These are phyloP conservation scores for Rhamphomyia laevipes DNA, from an alignment of 2,888 invertebrate genomes.

Conservation along the genomic window DNA sequence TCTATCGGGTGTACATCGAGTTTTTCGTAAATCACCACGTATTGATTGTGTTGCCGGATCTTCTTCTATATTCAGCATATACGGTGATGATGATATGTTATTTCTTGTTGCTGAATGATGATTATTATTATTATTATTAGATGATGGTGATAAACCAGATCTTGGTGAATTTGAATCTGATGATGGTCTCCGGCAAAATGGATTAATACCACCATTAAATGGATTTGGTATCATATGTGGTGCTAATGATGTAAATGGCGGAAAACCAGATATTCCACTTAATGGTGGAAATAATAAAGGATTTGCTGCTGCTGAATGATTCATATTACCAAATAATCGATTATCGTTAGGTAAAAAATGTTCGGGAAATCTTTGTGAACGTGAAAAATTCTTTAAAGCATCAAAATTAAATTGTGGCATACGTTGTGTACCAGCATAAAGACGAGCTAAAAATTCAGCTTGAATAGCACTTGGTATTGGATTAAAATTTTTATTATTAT, in stretches of 20 bases:
- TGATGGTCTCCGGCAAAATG: slow-evolving; percentile 34
- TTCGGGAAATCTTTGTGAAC: slow-evolving; percentile 10
- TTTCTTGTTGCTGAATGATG: neutral
- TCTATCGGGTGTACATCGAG: slow-evolving; percentile 28
- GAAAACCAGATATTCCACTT: slow-evolving; percentile 44
- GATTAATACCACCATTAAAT: slow-evolving; percentile 36
- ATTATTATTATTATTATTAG: neutral
- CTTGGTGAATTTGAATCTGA: slow-evolving; percentile 43
- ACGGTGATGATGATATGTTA: neutral
- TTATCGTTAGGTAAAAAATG: slow-evolving; percentile 19
- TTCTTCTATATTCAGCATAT: neutral
- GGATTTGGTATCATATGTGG: slow-evolving; percentile 21
- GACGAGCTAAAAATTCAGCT: slow-evolving; percentile 64
- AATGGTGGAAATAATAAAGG: slow-evolving; percentile 49
- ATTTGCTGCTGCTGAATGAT: slow-evolving; percentile 45
- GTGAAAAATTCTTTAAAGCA: slow-evolving; percentile 43
- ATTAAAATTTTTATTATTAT: slow-evolving; percentile 39
- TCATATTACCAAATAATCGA: slow-evolving; percentile 14
- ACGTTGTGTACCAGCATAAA: slow-evolving; percentile 59
- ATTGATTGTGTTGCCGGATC: neutral
- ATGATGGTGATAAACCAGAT: neutral
- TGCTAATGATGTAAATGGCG: slow-evolving; percentile 39
- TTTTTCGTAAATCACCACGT: slow-evolving; percentile 10
- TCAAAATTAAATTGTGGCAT: slow-evolving; percentile 51
- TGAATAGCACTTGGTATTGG: slow-evolving; percentile 53